phyloP scores from a whole-genome alignment of 2,797 vertebrate genomes.

The Microctenopoma lineatum region DNA sequence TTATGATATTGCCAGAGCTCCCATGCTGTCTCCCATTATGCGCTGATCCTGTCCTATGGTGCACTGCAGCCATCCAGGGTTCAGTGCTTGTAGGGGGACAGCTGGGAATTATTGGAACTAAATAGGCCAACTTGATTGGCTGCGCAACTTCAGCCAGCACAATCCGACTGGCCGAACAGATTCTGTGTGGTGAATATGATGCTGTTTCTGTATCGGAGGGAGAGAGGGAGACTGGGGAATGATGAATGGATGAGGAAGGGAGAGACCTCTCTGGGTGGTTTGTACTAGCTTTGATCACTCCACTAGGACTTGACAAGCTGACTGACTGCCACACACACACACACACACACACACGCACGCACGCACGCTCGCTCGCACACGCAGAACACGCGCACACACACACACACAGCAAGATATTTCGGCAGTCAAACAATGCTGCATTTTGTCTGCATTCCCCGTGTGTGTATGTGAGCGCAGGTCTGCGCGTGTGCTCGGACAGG shows the following conservation, averaged over 20 bases:
- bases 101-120: conserved; percentile 70
- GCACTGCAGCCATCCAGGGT: conserved; percentile 68
- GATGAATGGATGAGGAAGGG: conserved; percentile 66
- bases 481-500: conserved; percentile 39
- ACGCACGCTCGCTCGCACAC: background rate
- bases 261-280: conserved; percentile 79
- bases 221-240: conserved; percentile 16
- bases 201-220: conserved; percentile 50
- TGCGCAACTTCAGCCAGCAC: conserved; percentile 14
- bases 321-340: conserved; percentile 56
- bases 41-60: conserved; percentile 76
- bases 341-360: conserved; percentile 21
- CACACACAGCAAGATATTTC: conserved; percentile 45
- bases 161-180: conserved; percentile 48
- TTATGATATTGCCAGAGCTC: conserved; percentile 68
- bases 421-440: conserved; percentile 65
- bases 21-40: conserved; percentile 75
- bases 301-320: conserved; percentile 74
- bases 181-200: conserved; percentile 61
- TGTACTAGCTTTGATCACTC: conserved; percentile 78
- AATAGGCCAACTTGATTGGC: conserved; percentile 66
- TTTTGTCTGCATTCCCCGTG: conserved; percentile 54
- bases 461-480: conserved; percentile 23
- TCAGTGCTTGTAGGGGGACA: conserved; percentile 61
- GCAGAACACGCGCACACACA: conserved; percentile 8